Evolutionary conservation across 2,888 invertebrate genomes (phyloP).

Genomic region (Megastigmus dorsalis): DNA sequence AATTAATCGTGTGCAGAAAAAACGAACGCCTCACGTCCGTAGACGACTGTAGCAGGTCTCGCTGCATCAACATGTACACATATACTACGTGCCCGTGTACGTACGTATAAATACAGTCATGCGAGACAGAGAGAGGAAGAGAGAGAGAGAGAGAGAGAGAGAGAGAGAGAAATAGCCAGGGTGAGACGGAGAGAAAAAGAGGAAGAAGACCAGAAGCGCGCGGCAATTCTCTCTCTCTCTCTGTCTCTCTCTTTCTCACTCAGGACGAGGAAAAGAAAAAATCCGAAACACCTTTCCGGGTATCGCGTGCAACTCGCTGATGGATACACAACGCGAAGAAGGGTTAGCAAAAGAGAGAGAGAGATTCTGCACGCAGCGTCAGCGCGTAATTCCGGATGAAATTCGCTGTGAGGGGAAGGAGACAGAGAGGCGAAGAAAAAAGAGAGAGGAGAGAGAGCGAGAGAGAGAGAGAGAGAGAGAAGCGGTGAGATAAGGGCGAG

Average conservation of each 20-base stretch:
- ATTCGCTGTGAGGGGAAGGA: too few species aligned
- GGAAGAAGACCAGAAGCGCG: neutral
- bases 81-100: neutral
- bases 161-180: neutral
- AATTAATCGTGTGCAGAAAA: constrained; percentile 19
- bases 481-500: constrained; percentile 48
- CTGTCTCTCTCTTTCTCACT: too few species aligned
- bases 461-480: too few species aligned
- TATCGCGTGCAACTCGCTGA: constrained; percentile 29
- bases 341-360: neutral
- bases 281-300: constrained; percentile 53
- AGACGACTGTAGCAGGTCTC: too few species aligned
- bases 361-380: neutral
- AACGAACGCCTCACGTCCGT: too few species aligned
- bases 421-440: constrained; percentile 19
- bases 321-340: constrained; percentile 2
- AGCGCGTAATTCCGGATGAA: constrained; percentile 50
- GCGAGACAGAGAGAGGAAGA: neutral
- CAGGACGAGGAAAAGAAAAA: constrained; percentile 20
- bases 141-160: neutral
- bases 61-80: too few species aligned
- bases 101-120: too few species aligned
- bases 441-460: constrained; percentile 9
- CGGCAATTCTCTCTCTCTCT: too few species aligned
- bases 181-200: neutral